phyloP scores from a whole-genome alignment of 2,113 vertebrate species.

The Corapipo altera region DNA sequence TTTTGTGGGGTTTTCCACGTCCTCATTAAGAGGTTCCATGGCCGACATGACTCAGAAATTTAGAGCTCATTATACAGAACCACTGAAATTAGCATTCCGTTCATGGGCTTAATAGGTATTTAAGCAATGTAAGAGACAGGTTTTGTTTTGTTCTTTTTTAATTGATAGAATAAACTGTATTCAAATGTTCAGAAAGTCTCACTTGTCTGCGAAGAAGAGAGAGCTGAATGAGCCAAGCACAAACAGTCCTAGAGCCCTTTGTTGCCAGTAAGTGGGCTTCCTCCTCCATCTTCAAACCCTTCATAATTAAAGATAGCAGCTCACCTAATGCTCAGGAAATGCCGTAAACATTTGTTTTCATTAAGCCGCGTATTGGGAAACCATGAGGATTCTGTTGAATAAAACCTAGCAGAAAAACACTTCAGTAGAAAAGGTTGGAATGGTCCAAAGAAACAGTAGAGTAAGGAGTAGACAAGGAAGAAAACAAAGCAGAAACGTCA shows the following conservation, averaged over 20 bases:
- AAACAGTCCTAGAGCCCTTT: constrained; percentile 29
- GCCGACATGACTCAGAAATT: constrained; percentile 46
- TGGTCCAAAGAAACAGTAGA: background rate
- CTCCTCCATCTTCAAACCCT: background rate
- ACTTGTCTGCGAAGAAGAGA: background rate
- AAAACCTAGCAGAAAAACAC: constrained; percentile 24
- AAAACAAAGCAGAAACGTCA: constrained; percentile 13
- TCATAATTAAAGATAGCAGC: constrained; percentile 27
- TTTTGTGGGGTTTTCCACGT: constrained; percentile 12
- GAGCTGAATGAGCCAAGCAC: background rate
- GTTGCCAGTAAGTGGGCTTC: constrained; percentile 9
- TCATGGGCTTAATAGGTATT: constrained; percentile 58
- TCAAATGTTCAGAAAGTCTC: constrained; percentile 42
- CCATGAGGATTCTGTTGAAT: background rate
- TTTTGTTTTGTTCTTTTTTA: constrained; percentile 57
- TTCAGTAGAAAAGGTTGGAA: background rate
- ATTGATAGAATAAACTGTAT: constrained; percentile 66
- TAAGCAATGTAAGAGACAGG: constrained; percentile 44
- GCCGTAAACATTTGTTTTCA: constrained; percentile 26
- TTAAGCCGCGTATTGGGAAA: constrained; percentile 25
- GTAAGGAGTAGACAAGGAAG: background rate
- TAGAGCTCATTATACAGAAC: constrained; percentile 53
- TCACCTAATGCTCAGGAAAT: background rate
- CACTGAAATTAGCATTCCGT: constrained; percentile 47
- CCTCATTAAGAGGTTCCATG: constrained; percentile 25